Percentiles rank a stretch among this genome's conserved stretches.
phyloP scores from a whole-genome alignment of 2,797 vertebrate species.

The Graptemys geographica region DNA sequence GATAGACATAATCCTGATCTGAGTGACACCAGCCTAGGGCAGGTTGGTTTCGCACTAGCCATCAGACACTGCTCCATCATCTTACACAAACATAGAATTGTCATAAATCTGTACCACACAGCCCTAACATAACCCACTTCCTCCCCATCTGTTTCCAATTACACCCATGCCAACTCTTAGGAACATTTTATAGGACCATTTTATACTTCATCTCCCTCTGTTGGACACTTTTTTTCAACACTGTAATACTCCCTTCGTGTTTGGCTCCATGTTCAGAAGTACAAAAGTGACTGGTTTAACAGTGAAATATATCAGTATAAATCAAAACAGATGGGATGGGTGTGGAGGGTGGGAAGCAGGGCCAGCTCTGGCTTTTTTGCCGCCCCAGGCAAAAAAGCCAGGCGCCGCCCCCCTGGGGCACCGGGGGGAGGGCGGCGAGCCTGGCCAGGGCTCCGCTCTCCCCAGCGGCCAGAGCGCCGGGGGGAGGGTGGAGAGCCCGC shows the following conservation, averaged over 20 bases:
- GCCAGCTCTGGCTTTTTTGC: no score
- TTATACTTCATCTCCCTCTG: not conserved
- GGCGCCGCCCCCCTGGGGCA: no score
- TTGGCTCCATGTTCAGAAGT: not conserved
- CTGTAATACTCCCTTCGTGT: not conserved
- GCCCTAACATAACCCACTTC: not conserved
- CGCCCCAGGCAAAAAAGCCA: no score
- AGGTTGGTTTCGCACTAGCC: not conserved
- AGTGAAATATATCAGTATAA: not conserved
- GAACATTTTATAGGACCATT: not conserved
- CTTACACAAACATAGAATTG: not conserved
- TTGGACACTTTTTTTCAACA: not conserved
- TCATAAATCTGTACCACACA: not conserved
- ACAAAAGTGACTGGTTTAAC: not conserved
- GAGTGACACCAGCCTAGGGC: not conserved
- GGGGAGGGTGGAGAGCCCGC: no score
- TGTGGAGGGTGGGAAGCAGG: not conserved
- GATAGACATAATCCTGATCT: not conserved
- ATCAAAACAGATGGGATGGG: not conserved
- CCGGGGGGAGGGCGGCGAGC: no score
- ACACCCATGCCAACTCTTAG: not conserved
- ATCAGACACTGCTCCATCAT: not conserved
- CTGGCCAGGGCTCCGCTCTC: no score
- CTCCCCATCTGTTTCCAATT: accelerated
- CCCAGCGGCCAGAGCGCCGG: no score